phyloP scores from a whole-genome alignment of 2,113 vertebrate species.

The Alligator sinensis region DNA sequence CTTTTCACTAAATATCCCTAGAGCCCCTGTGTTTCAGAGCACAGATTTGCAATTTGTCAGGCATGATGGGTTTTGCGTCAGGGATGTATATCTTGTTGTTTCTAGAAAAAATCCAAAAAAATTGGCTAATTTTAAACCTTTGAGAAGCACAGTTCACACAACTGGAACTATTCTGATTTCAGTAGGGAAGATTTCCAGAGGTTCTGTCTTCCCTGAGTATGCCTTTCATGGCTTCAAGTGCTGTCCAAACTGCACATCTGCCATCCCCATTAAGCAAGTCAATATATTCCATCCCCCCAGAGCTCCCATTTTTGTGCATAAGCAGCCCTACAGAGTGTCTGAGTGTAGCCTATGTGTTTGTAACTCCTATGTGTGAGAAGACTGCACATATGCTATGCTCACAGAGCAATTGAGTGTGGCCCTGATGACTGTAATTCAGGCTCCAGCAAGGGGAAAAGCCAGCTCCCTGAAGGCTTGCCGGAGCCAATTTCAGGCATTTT shows the following conservation, averaged over 20 bases:
- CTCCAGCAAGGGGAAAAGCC: neutral
- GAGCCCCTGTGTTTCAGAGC: neutral
- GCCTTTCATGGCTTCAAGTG: neutral
- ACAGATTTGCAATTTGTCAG: neutral
- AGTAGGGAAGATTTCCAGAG: neutral
- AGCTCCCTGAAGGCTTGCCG: too few relatives aligned
- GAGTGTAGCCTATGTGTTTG: neutral
- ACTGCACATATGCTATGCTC: fast-evolving
- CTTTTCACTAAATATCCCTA: neutral
- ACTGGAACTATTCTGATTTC: neutral
- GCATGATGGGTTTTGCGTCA: neutral
- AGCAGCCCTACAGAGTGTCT: neutral
- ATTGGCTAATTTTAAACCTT: neutral
- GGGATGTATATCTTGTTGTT: neutral
- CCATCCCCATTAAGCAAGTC: too few relatives aligned
- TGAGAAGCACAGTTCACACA: neutral
- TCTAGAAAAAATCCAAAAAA: neutral
- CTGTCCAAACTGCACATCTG: neutral
- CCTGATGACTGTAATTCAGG: neutral
- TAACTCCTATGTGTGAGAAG: neutral
- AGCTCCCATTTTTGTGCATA: neutral
- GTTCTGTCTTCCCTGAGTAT: neutral
- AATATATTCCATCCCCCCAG: neutral
- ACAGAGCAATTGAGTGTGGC: too few relatives aligned
- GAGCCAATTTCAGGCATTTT: too few relatives aligned